Conservation (phyloP, 2,888 invertebrate species). For the Chrysopilus asiliformis region DNA sequence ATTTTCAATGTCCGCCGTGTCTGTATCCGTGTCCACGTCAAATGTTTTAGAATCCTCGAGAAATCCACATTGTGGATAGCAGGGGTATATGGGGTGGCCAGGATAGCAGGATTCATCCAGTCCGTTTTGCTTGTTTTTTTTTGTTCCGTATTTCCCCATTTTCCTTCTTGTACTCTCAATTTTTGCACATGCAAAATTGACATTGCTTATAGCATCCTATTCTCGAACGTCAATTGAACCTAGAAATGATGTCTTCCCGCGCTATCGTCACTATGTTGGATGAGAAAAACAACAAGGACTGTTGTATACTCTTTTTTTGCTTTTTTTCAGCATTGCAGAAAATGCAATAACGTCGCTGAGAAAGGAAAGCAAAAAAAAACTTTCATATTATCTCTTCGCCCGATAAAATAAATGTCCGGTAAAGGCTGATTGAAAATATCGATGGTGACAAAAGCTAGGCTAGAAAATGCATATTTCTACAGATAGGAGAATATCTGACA, state of each 20-base stretch:
- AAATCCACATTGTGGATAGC: background rate
- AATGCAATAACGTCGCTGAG: slow-evolving; percentile 1
- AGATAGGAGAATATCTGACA: slow-evolving; percentile 1
- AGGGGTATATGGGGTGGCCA: background rate
- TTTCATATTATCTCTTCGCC: background rate
- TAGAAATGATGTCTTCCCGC: background rate
- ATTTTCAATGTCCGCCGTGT: slow-evolving; percentile 1
- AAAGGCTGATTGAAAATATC: slow-evolving; percentile 1
- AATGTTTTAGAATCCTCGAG: background rate
- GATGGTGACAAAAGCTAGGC: background rate
- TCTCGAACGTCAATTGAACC: background rate
- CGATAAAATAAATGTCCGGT: slow-evolving; percentile 2
- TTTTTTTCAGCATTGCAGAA: background rate
- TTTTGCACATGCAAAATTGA: too few species aligned
- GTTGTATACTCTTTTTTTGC: background rate
- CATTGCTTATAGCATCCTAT: background rate
- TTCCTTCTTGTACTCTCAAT: too few species aligned
- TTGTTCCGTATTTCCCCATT: too few species aligned
- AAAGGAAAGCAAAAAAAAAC: background rate
- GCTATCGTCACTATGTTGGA: background rate
- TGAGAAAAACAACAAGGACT: background rate
- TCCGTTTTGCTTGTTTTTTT: too few species aligned
- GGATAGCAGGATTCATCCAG: background rate
- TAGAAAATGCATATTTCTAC: background rate
- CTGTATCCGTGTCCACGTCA: background rate